Evolutionary conservation across 64 coral and sea anemone species (phyloP), one percentile per base, ranked within the genome.

Genomic region (Porites australiensis): DNA sequence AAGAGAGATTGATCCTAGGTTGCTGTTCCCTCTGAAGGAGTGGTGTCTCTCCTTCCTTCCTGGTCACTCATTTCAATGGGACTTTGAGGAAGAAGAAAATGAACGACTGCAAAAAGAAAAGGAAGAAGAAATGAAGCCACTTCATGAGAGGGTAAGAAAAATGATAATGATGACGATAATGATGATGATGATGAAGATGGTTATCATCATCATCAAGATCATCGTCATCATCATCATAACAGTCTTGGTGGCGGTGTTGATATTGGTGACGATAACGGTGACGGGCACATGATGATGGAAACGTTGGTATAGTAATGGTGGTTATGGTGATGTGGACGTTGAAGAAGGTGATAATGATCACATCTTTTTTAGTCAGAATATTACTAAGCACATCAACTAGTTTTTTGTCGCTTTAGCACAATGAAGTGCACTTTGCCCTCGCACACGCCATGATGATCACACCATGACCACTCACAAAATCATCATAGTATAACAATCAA

Each of bases 31-130:
- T 20, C 85, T 93, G 3, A 97, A 94, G 86, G 95, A 79, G 14
- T 97, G 95, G 95, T 58, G 94, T 5, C 74, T 88, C 22, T 87
- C 88, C 2, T 97, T 77, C 15, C 58, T 97, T 13, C 95, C 95
- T 14, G 95, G 95, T 50, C 92, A 97, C 62, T 23, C 70, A 18
- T 97, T 97, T 82, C 82, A 90, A 58, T 97, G 95, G 95, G 95
- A 97, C 82, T 94, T 93, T 77, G 95, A 73, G 23, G 92, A 94
- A 27, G 72, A 83, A 43, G 81, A 83, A 64, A 63, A 83, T 22
- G 20, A 13, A 16, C 55, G 21, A 23, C 4, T 81, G 22, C 23
- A 20, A 23, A 60, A 13, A 13, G 21, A 10, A 4, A 64, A 50
- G 5, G 60, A 66, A 4, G 61, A 83, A 20, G 81, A 83, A 48